Evolutionary conservation across 35 echinoderm and acorn worm species (phyloP).

Genomic region (Apostichopus californicus): DNA sequence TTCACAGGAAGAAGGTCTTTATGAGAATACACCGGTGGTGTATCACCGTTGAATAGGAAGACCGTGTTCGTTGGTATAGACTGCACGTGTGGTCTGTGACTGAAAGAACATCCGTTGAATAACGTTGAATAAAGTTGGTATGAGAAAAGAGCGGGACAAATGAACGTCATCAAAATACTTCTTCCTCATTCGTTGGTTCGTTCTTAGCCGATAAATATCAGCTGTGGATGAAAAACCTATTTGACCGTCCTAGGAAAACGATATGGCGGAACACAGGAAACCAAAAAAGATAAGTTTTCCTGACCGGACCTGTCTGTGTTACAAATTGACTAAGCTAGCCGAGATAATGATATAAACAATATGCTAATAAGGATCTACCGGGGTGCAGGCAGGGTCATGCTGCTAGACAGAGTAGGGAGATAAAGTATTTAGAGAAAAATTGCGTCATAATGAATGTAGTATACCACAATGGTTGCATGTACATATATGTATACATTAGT

Average conservation of each 20-base stretch:
- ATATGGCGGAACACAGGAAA: constrained; percentile 10
- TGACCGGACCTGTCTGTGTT: constrained; percentile 35
- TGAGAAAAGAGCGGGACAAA: no score
- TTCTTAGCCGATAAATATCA: background rate
- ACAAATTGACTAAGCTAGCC: background rate
- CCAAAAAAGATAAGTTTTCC: constrained; percentile 28
- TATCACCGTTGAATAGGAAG: no score
- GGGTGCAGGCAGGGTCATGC: background rate
- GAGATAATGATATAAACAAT: constrained; percentile 33
- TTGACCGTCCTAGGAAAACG: constrained; percentile 10
- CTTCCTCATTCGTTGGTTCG: background rate
- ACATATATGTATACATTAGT: no score
- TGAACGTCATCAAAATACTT: no score
- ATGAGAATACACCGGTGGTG: no score
- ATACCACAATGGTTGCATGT: no score
- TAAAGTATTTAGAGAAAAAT: background rate
- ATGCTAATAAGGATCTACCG: background rate
- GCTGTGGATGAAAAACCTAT: background rate
- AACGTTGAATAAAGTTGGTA: no score
- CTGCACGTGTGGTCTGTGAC: no score
- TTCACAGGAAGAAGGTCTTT: no score
- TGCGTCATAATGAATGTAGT: no score
- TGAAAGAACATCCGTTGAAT: no score
- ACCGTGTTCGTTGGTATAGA: no score
- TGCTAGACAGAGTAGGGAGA: background rate